A percentile compares a stretch with the other conserved stretches of the same genome.
phyloP scores from a whole-genome alignment of 2,113 vertebrate genomes.

The Gymnarchus niloticus region DNA sequence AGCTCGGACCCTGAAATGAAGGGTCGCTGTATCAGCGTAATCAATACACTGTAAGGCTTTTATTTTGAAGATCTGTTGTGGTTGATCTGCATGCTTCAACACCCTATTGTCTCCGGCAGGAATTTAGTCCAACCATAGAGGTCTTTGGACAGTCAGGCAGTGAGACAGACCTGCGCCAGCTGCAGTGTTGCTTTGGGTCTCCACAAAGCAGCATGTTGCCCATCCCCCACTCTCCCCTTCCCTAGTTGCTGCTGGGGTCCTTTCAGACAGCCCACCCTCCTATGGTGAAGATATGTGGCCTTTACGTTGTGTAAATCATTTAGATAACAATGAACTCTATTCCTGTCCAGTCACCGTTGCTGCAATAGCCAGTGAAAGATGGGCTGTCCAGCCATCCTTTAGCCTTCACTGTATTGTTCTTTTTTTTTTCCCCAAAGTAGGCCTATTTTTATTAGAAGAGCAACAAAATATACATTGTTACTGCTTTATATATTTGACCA shows the following conservation, averaged over 20 bases:
- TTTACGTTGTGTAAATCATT: background rate
- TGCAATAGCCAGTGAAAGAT: background rate
- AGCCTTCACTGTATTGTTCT: no score
- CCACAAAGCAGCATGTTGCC: background rate
- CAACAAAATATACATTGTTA: no score
- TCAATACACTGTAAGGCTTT: background rate
- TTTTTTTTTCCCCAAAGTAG: no score
- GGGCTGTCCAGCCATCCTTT: background rate
- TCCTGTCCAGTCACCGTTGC: background rate
- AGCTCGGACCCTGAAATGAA: background rate
- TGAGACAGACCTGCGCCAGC: background rate
- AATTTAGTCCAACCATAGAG: background rate
- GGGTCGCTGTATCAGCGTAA: background rate
- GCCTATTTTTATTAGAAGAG: no score
- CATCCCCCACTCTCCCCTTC: background rate
- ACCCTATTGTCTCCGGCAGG: background rate
- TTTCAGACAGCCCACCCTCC: background rate
- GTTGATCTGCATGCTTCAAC: background rate
- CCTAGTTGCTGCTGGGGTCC: background rate
- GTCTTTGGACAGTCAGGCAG: background rate
- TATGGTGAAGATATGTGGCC: background rate
- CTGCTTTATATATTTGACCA: no score
- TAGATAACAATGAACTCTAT: background rate
- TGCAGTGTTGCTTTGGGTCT: background rate
- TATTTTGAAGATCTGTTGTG: background rate